A percentile compares a stretch with the other conserved stretches of the same genome.
Conservation (phyloP, 2,888 invertebrate genomes). For the Paralinhomoeus sp. region DNA sequence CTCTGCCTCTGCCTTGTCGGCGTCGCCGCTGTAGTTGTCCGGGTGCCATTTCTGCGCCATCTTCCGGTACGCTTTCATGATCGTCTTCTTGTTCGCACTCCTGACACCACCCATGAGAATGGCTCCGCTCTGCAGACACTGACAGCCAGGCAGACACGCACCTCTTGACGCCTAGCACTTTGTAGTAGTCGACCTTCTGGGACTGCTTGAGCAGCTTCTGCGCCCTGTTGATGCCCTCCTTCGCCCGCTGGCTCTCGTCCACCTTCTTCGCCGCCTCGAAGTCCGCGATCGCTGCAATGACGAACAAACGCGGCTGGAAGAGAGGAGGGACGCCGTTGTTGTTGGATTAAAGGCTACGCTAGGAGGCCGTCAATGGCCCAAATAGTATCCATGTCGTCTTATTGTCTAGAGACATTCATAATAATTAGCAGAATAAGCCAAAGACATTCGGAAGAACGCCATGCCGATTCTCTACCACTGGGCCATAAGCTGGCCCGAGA, state of each 20-base stretch:
- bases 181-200: conserved; percentile 83
- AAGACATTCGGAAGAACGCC: too few species aligned
- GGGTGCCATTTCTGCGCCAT: conserved; percentile 97
- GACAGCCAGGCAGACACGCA: conserved; percentile 10
- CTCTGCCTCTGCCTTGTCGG: conserved; percentile 68
- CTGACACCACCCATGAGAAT: too few species aligned
- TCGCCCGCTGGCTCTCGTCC: conserved; percentile 54
- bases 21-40: conserved; percentile 62
- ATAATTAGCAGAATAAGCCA: too few species aligned
- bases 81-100: conserved; percentile 69
- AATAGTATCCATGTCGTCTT: too few species aligned
- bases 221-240: conserved; percentile 63
- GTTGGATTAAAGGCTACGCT: not conserved
- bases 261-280: conserved; percentile 61
- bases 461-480: too few species aligned
- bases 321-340: not conserved
- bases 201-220: conserved; percentile 76
- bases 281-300: conserved; percentile 49
- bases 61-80: conserved; percentile 81
- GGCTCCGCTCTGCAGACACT: too few species aligned
- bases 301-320: not conserved
- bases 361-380: not conserved
- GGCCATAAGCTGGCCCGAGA: too few species aligned
- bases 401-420: too few species aligned
- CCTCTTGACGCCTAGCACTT: conserved; percentile 72